phyloP scores from a whole-genome alignment of 2,888 invertebrate genomes.

The Operophtera brumata region DNA sequence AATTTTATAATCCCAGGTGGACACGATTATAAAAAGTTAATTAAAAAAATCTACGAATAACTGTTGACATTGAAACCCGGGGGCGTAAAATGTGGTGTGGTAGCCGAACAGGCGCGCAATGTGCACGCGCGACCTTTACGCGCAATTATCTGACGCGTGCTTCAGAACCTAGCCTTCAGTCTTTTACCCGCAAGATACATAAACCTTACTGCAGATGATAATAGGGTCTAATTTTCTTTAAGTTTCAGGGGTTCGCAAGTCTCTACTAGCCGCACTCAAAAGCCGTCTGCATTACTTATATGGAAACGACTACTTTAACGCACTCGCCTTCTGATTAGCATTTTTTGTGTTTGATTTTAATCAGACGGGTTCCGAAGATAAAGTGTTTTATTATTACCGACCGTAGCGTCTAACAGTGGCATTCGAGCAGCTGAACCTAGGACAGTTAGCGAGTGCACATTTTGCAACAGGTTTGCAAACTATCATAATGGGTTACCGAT shows the following conservation, averaged over 20 bases:
- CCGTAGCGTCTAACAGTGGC: conserved; percentile 29
- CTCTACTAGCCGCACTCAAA: conserved; percentile 40
- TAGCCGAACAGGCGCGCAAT: conserved; percentile 56
- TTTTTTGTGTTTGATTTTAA: conserved; percentile 68
- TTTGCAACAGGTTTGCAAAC: conserved; percentile 27
- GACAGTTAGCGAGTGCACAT: conserved; percentile 29
- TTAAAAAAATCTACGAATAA: conserved; percentile 6
- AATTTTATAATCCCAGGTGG: background rate
- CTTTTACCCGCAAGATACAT: background rate
- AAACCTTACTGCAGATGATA: conserved; percentile 1
- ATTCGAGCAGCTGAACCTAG: conserved; percentile 33
- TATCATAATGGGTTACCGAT: conserved; percentile 17
- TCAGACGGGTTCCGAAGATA: conserved; percentile 43
- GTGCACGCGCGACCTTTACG: conserved; percentile 77
- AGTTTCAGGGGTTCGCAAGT: conserved; percentile 16
- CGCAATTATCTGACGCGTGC: conserved; percentile 75
- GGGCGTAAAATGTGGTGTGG: conserved; percentile 14
- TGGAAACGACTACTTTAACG: conserved; percentile 62
- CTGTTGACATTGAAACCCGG: conserved; percentile 20
- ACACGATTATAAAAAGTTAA: conserved; percentile 8
- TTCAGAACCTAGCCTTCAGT: conserved; percentile 38
- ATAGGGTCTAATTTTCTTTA: conserved; percentile 16
- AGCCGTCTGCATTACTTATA: conserved; percentile 54
- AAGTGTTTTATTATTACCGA: conserved; percentile 43
- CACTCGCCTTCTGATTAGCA: conserved; percentile 60